Evolutionary conservation across 2,888 invertebrate species (phyloP).

Genomic region (Clepsis dumicolana): DNA sequence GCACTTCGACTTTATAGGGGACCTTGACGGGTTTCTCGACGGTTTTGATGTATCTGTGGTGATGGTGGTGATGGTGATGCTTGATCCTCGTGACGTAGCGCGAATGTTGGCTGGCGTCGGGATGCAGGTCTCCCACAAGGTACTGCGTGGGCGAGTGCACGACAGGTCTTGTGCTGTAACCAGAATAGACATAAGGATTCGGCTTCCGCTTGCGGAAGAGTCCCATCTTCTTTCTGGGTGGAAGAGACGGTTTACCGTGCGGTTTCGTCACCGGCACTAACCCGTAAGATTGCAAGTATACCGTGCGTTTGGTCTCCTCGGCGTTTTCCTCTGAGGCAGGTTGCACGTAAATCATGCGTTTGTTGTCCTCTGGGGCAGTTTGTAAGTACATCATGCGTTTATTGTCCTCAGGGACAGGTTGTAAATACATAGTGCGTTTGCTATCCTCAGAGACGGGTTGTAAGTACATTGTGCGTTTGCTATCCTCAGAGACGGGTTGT

Average conservation of each 20-base stretch:
- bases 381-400: not conserved
- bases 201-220: constrained; percentile 66
- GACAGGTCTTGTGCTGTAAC: constrained; percentile 65
- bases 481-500: not conserved
- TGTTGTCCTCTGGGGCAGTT: not conserved
- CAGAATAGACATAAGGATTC: constrained; percentile 64
- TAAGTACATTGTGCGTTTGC: not conserved
- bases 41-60: constrained; percentile 88
- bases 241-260: constrained; percentile 49
- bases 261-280: constrained; percentile 63
- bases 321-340: not conserved
- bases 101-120: constrained; percentile 64
- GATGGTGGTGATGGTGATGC: constrained; percentile 89
- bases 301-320: constrained; percentile 60
- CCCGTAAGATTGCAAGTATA: constrained; percentile 74
- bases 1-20: constrained; percentile 84
- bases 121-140: constrained; percentile 61
- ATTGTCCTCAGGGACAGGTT: not conserved
- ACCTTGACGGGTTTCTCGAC: constrained; percentile 84
- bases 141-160: constrained; percentile 56
- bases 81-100: constrained; percentile 78
- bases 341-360: not conserved
- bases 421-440: not conserved
- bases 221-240: constrained; percentile 61
- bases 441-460: not conserved